Conservation (phyloP, 2,113 vertebrate genomes). For the Callospermophilus lateralis region DNA sequence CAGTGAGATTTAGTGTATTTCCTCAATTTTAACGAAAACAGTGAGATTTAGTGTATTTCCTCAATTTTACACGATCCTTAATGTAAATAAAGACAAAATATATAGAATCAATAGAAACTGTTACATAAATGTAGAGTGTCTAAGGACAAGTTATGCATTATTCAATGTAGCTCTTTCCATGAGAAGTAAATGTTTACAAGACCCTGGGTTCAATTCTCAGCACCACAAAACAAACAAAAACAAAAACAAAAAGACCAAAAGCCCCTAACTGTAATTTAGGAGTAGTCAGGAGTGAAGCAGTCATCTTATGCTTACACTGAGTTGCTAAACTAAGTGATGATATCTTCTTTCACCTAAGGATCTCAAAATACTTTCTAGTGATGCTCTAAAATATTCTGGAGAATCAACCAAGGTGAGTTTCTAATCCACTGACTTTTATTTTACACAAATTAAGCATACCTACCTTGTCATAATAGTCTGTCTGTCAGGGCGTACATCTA, state of each 20-base stretch:
- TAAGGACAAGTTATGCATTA: background rate
- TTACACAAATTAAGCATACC: background rate
- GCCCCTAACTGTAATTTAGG: background rate
- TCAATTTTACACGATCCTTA: background rate
- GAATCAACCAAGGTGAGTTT: background rate
- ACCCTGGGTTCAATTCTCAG: background rate
- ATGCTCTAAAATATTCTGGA: background rate
- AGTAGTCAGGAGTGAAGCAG: background rate
- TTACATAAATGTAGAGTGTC: background rate
- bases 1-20: background rate
- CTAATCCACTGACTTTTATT: background rate
- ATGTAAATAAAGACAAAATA: slow-evolving; percentile 12
- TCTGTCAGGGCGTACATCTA: slow-evolving; percentile 96
- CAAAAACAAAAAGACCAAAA: too few species aligned
- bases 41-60: background rate
- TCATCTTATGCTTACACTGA: background rate
- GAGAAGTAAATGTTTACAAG: background rate
- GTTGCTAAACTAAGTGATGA: background rate
- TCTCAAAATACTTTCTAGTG: slow-evolving; percentile 31
- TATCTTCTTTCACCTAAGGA: background rate
- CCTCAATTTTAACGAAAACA: background rate
- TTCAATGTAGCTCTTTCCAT: background rate
- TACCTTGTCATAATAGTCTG: slow-evolving; percentile 99
- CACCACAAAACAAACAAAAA: too few species aligned
- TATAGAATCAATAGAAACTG: background rate